Evolutionary conservation across 2,888 invertebrate genomes (phyloP).

Genomic region (Dione vanillae): DNA sequence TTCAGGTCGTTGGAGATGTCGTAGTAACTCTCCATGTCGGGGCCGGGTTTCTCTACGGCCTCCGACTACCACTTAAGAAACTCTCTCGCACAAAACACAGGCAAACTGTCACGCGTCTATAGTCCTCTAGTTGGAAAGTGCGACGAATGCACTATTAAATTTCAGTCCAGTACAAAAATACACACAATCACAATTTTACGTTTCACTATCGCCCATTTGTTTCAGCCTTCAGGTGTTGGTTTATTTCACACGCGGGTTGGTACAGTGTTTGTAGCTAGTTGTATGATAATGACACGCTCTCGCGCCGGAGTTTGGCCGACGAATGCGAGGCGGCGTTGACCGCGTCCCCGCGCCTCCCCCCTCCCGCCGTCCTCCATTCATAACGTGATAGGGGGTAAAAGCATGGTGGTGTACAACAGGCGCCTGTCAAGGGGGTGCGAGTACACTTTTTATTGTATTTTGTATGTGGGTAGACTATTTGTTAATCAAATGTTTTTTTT

Average conservation of each 20-base stretch:
- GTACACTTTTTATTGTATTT: conserved; percentile 35
- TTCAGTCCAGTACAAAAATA: conserved; percentile 57
- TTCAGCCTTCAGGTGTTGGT: conserved; percentile 62
- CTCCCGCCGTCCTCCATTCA: conserved; percentile 70
- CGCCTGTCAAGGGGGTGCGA: conserved; percentile 57
- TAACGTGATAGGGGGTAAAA: conserved; percentile 74
- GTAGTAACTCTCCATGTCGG: conserved; percentile 89
- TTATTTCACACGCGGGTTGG: conserved; percentile 66
- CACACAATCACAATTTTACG: conserved; percentile 73
- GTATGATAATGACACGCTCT: conserved; percentile 48
- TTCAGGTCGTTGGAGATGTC: conserved; percentile 90
- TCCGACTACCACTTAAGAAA: conserved; percentile 66
- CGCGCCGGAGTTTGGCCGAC: conserved; percentile 70
- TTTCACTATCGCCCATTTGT: conserved; percentile 81
- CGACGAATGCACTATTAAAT: conserved; percentile 64
- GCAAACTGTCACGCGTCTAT: conserved; percentile 70
- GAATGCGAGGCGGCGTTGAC: conserved; percentile 63
- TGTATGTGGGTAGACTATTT: conserved; percentile 18
- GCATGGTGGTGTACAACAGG: conserved; percentile 49
- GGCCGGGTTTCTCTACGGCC: conserved; percentile 70
- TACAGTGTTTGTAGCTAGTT: conserved; percentile 51
- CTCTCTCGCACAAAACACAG: conserved; percentile 68
- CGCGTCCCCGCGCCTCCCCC: conserved; percentile 51
- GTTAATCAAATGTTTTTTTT: too few species aligned
- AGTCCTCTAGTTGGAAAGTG: conserved; percentile 53